Conservation (phyloP, 2,797 vertebrate species). For the Botia kubotai region DNA sequence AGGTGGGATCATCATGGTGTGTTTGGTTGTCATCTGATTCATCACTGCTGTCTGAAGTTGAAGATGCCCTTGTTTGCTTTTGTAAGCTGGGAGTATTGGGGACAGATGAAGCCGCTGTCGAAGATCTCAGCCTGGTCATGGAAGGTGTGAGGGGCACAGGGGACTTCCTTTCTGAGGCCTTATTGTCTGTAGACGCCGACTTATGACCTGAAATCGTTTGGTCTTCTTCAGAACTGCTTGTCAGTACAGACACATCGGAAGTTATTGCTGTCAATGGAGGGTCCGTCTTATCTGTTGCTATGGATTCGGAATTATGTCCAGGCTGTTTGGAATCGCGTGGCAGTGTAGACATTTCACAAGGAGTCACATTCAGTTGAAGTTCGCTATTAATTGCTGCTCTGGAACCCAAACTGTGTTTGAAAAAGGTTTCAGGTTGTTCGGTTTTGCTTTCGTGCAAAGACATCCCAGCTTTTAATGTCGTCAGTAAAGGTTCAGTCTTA, state of each 20-base stretch:
- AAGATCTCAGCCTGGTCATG: background rate
- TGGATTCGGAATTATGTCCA: background rate
- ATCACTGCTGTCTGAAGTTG: background rate
- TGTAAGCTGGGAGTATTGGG: background rate
- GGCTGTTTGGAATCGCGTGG: background rate
- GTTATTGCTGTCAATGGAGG: background rate
- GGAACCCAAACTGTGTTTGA: background rate
- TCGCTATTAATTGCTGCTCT: background rate
- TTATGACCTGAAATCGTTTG: background rate
- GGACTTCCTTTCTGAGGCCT: background rate
- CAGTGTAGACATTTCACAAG: background rate
- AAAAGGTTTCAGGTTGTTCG: background rate
- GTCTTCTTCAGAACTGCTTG: background rate
- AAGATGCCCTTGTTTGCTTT: background rate
- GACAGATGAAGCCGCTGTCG: background rate
- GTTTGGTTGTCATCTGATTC: background rate
- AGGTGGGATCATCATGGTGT: constrained; percentile 12
- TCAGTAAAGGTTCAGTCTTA: background rate
- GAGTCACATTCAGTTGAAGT: background rate
- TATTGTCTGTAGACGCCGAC: background rate
- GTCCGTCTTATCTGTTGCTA: background rate
- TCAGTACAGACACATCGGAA: background rate
- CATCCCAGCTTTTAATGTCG: background rate
- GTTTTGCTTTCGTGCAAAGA: background rate
- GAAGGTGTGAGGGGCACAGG: background rate